Conservation (phyloP, 2,797 vertebrate genomes). For the Adelosebastes latens region DNA sequence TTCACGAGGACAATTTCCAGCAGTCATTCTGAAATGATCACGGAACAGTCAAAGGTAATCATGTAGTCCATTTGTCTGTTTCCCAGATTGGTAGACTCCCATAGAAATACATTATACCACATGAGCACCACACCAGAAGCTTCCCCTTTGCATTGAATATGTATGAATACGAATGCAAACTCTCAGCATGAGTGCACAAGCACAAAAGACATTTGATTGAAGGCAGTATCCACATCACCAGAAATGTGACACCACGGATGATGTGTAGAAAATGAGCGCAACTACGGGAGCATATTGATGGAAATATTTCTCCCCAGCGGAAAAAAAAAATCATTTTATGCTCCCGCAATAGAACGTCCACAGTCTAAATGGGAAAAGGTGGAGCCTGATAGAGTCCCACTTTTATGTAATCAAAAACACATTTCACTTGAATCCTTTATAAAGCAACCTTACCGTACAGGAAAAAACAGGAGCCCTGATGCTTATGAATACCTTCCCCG, state of each 20-base stretch:
- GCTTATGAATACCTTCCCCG: conserved; percentile 27
- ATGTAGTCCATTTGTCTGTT: conserved; percentile 44
- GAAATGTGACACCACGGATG: conserved; percentile 53
- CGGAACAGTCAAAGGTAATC: conserved; percentile 47
- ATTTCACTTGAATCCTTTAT: conserved; percentile 10
- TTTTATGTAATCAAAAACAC: background rate
- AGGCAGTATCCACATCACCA: conserved; percentile 44
- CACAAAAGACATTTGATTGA: conserved; percentile 66
- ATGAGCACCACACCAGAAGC: conserved; percentile 6
- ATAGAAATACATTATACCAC: conserved; percentile 24
- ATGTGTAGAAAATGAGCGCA: conserved; percentile 51
- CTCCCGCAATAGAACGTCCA: conserved; percentile 25
- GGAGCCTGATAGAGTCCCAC: background rate
- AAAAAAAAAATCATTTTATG: conserved; percentile 29
- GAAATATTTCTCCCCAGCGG: conserved; percentile 31
- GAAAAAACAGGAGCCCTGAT: conserved; percentile 12
- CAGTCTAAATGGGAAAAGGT: background rate
- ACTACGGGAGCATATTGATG: conserved; percentile 34
- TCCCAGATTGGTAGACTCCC: conserved; percentile 20
- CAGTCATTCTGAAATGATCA: conserved; percentile 37
- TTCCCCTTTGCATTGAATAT: conserved; percentile 56
- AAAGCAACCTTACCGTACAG: background rate
- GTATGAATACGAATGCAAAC: conserved; percentile 68
- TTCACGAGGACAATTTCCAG: conserved; percentile 19
- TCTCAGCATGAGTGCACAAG: conserved; percentile 54